phyloP scores from a whole-genome alignment of 2,888 invertebrate genomes.

The Ferdinandea cuprea region DNA sequence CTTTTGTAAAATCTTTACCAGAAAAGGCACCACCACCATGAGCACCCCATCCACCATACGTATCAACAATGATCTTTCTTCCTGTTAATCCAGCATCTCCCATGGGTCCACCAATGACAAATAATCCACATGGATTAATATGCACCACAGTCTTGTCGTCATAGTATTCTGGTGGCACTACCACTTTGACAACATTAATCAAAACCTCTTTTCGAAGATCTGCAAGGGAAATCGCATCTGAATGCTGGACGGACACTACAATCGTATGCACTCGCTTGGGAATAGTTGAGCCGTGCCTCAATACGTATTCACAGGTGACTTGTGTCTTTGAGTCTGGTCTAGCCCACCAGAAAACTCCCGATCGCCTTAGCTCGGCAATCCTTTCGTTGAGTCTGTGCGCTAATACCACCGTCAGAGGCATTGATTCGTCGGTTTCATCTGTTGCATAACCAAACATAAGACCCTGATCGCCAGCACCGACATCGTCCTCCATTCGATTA shows the following conservation, averaged over 20 bases:
- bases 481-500: constrained; percentile 92
- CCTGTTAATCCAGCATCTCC: constrained; percentile 97
- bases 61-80: constrained; percentile 98
- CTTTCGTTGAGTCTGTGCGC: constrained; percentile 96
- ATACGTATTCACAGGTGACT: constrained; percentile 95
- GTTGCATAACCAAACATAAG: constrained; percentile 99
- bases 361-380: constrained; percentile 94
- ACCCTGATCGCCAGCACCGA: constrained; percentile 99
- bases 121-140: constrained; percentile 96
- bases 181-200: constrained; percentile 92
- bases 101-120: constrained; percentile 97
- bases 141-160: constrained; percentile 94
- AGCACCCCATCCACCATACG: constrained; percentile 99
- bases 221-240: constrained; percentile 92
- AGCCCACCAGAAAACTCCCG: constrained; percentile 95
- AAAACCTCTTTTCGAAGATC: constrained; percentile 90
- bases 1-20: constrained; percentile 97
- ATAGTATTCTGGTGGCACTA: constrained; percentile 93
- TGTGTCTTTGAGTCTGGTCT: constrained; percentile 97
- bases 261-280: constrained; percentile 96
- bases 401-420: constrained; percentile 96
- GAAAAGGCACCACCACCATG: constrained; percentile 99
- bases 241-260: constrained; percentile 97
- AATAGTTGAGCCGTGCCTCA: constrained; percentile 95
- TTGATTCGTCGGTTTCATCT: constrained; percentile 98